Evolutionary conservation across 2,113 vertebrate species (phyloP).

Genomic region (Hiodon alosoides): DNA sequence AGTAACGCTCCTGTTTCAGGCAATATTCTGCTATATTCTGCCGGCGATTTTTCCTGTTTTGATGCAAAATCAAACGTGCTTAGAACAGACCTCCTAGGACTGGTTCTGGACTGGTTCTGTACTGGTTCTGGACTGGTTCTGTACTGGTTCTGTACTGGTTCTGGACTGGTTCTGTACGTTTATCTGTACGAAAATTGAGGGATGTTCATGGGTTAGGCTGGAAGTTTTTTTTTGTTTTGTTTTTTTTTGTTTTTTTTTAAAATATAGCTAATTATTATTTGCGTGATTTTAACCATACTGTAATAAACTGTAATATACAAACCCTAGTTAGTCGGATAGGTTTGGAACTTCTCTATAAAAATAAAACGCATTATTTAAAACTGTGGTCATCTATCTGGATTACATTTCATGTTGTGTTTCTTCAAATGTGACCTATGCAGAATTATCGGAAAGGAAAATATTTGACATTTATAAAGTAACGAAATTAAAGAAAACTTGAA

Average conservation of each 20-base stretch:
- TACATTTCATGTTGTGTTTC: neutral
- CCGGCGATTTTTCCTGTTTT: too few relatives aligned
- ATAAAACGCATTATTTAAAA: neutral
- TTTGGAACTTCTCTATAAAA: neutral
- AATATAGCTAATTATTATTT: conserved; percentile 12
- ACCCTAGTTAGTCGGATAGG: neutral
- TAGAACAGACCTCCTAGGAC: too few relatives aligned
- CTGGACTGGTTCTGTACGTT: too few relatives aligned
- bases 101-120: too few relatives aligned
- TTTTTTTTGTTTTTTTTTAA: neutral
- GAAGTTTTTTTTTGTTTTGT: conserved; percentile 1
- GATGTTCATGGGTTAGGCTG: conserved; percentile 10
- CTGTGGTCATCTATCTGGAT: neutral
- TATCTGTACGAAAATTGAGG: neutral
- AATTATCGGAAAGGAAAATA: neutral
- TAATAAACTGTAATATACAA: conserved; percentile 1
- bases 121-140: too few relatives aligned
- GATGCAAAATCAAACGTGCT: too few relatives aligned
- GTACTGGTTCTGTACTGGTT: too few relatives aligned
- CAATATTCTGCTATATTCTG: too few relatives aligned
- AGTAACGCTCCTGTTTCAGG: too few relatives aligned
- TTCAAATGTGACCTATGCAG: neutral
- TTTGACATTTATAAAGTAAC: too few relatives aligned
- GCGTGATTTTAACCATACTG: neutral
- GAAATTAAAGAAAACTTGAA: neutral